A percentile compares a stretch with the other conserved stretches of the same genome.
Conservation (phyloP, 2,113 vertebrate genomes). For the Hystrix cristata region DNA sequence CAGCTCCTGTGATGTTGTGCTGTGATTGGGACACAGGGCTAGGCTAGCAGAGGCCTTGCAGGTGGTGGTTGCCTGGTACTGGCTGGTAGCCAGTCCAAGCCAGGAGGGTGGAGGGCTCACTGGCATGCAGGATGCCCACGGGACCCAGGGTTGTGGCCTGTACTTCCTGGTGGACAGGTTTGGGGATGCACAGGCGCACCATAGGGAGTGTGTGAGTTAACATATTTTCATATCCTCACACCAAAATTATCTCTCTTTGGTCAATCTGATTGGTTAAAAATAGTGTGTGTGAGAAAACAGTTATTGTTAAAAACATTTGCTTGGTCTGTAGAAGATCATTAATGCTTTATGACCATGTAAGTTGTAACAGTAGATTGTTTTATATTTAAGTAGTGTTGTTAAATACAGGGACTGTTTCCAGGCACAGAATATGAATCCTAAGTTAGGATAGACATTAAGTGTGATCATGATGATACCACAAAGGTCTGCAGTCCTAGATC, state of each 20-base stretch:
- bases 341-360: constrained; percentile 84
- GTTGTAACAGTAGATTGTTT: constrained; percentile 82
- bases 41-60: not conserved
- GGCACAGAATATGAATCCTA: constrained; percentile 82
- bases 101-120: too few relatives aligned
- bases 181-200: not conserved
- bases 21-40: not conserved
- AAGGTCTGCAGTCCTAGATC: constrained; percentile 73
- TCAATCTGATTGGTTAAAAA: not conserved
- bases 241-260: not conserved
- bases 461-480: not conserved
- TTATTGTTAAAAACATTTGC: constrained; percentile 83
- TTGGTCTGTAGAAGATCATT: constrained; percentile 79
- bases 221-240: not conserved
- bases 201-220: not conserved
- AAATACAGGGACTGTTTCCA: constrained; percentile 84
- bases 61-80: not conserved
- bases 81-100: not conserved
- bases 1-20: not conserved
- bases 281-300: constrained; percentile 74
- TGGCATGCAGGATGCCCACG: not conserved
- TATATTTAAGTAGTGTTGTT: constrained; percentile 68
- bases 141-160: not conserved
- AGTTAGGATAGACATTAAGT: constrained; percentile 76
- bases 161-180: not conserved